Evolutionary conservation across 2,113 vertebrate species (phyloP), one percentile per base, ranked within the genome.

Genomic region (Melospiza georgiana): DNA sequence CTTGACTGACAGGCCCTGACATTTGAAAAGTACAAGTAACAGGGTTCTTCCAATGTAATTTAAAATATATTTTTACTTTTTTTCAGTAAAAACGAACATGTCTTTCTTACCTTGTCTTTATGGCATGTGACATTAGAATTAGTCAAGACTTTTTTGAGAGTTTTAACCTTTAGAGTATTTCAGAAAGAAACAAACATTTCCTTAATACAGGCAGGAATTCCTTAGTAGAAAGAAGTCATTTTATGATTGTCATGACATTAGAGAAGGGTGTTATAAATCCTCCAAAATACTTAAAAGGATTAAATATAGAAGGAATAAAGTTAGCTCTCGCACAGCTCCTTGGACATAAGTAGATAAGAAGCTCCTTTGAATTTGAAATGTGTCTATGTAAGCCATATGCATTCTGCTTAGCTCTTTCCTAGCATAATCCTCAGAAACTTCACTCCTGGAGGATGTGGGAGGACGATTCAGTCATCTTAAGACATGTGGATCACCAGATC

Each of bases 241-340:
- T 94, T 73, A 55, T 65, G 55, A 77, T 51, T 73, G 43, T 43
- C 54, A 30, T 58, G 31, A 33, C 28, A 58, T 73, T 73, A 87
- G 51, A 61, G 15, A 87, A 79, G 43, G 71, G 46, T 16, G 5
- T 73, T 88, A 66, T 28, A 89, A 95, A 46, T 35, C 30, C 46
- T 73, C 23, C 33, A 69, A 87, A 85, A 78, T 72, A 21, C 80
- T 83, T 95, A 25, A 57, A 92, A 73, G 58, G 84, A 84, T 94
- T 94, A 87, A 94, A 80, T 86, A 46, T 33, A 52, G 75, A 84
- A 87, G 81, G 87, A 94, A 91, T 89, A 74, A 87, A 85, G 63
- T 76, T 87, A 91, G 74, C 43, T 95, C 63, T 83, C 3, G 13
- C 81, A 83, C 35, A 84, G 66, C 67, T 87, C 54, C 46, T 89